These are phyloP conservation scores for Gadopsis marmoratus DNA, from an alignment of 2,797 vertebrate genomes.

Conservation along the genomic window DNA sequence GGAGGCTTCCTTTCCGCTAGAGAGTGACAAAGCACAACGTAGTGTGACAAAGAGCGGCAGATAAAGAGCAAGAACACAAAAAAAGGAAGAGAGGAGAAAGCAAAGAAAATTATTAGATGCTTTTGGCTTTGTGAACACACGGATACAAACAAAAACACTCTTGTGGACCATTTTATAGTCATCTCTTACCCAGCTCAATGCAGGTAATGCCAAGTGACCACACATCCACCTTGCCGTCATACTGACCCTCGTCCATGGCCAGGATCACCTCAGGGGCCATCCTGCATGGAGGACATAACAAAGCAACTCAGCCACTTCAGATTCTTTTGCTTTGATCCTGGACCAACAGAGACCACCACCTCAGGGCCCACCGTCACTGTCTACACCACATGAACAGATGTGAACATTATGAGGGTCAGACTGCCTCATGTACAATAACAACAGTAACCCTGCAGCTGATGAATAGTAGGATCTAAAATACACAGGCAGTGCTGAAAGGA, in stretches of 20 bases:
- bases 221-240: conserved; percentile 95
- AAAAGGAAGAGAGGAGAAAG: conserved; percentile 11
- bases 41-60: conserved; percentile 35
- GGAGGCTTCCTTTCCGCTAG: conserved; percentile 95
- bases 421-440: conserved; percentile 22
- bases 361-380: conserved; percentile 14
- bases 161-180: neutral
- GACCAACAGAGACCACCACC: conserved; percentile 24
- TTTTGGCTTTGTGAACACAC: conserved; percentile 39
- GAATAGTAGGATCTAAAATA: neutral
- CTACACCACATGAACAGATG: conserved; percentile 13
- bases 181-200: conserved; percentile 92
- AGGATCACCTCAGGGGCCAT: conserved; percentile 97
- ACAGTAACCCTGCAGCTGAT: conserved; percentile 19
- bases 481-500: neutral
- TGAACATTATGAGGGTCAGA: neutral
- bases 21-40: conserved; percentile 44
- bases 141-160: neutral
- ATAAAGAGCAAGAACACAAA: conserved; percentile 31
- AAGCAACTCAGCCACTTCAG: conserved; percentile 43
- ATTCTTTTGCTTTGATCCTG: conserved; percentile 36
- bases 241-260: conserved; percentile 96
- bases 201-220: conserved; percentile 97
- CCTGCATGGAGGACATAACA: conserved; percentile 79
- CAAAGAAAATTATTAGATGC: conserved; percentile 29